Evolutionary conservation across 1,140 invertebrate genomes (phyloP), one percentile per base, ranked within the genome.

Genomic region (Zaprionus gabonicus): DNA sequence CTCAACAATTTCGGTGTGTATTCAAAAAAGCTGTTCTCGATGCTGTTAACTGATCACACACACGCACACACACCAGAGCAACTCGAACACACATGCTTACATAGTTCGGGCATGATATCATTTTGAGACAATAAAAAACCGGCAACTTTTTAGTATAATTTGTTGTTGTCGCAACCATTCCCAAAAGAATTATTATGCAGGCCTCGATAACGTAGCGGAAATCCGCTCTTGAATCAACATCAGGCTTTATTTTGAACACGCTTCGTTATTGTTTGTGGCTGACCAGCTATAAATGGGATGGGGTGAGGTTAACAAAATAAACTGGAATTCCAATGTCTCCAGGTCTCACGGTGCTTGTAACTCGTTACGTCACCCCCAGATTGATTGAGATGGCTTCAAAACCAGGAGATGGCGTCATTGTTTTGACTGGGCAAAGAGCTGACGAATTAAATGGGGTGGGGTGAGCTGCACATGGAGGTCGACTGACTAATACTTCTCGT

Each of bases 151-250:
- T 23, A 41, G 51, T 2, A 28, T 9, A 10, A 34, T n/a, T 34
- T 53, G n/a, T 34, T 68, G 36, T 62, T 58, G 36, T 46, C 34
- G 23, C 23, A 55, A 27, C 12, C 46, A 44, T 53, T 41, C 28
- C 27, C 41, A 23, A 44, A 55, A 44, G 27, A 44, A 36, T 53
- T 67, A 20, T 23, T 46, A 31, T 56, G 9, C 17, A 64, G 17
- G 17, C 63, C 44, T 58, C 57, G 13, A 31, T 49, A 41, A 27
- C 56, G 44, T n/a, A 44, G 58, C 80, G 81, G 76, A 83, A 78
- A 82, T 83, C 81, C 81, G 68, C 55, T 78, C 71, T 46, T 51
- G 70, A 82, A 82, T 79, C 81, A 75, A 28, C 58, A 71, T 83
- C 25, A 10, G 44, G n/a, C 17, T 76, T 71, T 77, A 69, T 64